Base-by-base conservation (phyloP, 2,113 vertebrate species). In the Albula goreensis region DNA sequence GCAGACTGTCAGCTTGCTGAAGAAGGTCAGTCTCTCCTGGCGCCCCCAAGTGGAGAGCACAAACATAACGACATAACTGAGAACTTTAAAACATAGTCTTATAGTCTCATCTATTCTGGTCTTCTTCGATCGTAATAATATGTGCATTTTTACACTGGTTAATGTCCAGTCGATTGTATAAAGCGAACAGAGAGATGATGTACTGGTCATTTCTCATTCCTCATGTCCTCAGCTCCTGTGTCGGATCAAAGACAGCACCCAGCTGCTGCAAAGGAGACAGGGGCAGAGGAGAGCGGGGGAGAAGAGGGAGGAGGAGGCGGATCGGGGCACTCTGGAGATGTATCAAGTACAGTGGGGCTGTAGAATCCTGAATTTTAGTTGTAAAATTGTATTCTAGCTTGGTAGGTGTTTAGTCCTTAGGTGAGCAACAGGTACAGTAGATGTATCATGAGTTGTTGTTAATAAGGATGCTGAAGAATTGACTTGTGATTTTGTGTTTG, bases 211-310 rank as follows among this genome's bases (percentile, higher is more conserved):
- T 53, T 12, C 50, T 10, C 25, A 41, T 56, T 9, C 85, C 0
- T 83, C 1, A 12, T 60, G 89, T 78, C 0, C 51, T 84, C 94
- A 99, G 98, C 89, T 99, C 74, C 96, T 99, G 89, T 97, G 95
- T 88, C 94, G 97, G 89, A 92, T 98, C 92, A 97, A 96, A 90
- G 98, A 99, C 90, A 97, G 97, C 89, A 93, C 96, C 83, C 96
- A 97, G 91, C 92, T 96, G 53, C 93, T 99, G 92, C 96, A 96
- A 92, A 99, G 95, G 90, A 95, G 87, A 87, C 82, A 92, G 85
- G 90, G 92, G n/a, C 97, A 97, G 89, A 90, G 91, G 60, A 91
- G 85, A 89, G 89, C 92, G 9, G 86, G 85, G 22, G 89, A 93
- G 81, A 70, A n/a, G 7, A 50, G 31, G 1, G 88, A 92, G 79